A percentile compares a stretch with the other conserved stretches of the same genome.
These are phyloP conservation scores for Colaptes auratus DNA, from an alignment of 2,113 vertebrate species.

Conservation along the genomic window DNA sequence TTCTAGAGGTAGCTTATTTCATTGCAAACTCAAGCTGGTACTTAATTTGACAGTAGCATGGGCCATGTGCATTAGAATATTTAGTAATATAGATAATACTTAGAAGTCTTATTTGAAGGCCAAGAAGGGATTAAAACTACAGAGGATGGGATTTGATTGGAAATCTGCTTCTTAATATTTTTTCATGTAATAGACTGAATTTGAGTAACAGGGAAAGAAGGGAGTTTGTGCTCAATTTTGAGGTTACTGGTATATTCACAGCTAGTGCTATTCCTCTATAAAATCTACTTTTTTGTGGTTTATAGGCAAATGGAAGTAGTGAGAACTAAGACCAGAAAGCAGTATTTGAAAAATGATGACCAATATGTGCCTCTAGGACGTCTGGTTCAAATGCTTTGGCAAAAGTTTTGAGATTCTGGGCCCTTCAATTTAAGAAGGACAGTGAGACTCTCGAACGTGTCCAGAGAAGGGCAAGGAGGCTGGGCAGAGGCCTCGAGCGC, in stretches of 20 bases:
- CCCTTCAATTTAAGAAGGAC: no score
- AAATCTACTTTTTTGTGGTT: background rate
- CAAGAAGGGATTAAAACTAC: slow-evolving; percentile 58
- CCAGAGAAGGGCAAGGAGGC: no score
- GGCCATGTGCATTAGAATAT: background rate
- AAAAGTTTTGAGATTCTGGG: background rate
- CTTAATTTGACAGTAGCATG: background rate
- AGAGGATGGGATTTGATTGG: slow-evolving; percentile 40
- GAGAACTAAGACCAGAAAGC: background rate
- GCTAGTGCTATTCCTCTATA: background rate
- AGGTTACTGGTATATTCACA: background rate
- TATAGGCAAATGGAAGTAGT: background rate
- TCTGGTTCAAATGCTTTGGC: background rate
- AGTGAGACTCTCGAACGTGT: no score
- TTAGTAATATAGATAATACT: slow-evolving; percentile 40
- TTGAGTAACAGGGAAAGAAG: background rate
- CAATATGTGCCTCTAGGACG: background rate
- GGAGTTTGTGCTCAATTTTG: background rate
- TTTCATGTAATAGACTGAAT: background rate
- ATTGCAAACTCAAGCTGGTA: background rate
- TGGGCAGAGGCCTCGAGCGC: no score
- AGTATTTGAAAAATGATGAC: background rate
- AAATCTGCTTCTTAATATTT: slow-evolving; percentile 27
- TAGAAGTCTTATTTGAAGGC: slow-evolving; percentile 45
- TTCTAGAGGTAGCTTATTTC: background rate